Evolutionary conservation across 2,888 invertebrate species (phyloP).

Genomic region (Leucania comma): DNA sequence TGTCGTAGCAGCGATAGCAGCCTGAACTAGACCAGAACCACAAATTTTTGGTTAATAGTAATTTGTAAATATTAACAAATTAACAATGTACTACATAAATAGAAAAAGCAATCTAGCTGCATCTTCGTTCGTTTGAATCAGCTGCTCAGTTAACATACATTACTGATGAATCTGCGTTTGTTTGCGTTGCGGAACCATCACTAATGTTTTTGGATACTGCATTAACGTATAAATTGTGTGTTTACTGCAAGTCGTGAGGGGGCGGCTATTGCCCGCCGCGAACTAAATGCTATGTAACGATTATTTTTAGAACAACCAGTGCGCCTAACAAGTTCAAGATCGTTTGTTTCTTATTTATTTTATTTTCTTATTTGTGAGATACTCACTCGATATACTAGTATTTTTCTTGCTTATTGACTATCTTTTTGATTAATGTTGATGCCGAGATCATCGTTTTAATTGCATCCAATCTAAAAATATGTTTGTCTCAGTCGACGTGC

Average conservation of each 20-base stretch:
- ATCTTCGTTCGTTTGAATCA: conserved; percentile 45
- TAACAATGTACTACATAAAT: conserved; percentile 18
- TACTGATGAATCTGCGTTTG: conserved; percentile 45
- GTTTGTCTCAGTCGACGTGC: conserved; percentile 29
- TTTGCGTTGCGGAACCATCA: conserved; percentile 62
- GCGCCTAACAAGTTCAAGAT: conserved; percentile 82
- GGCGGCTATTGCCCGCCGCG: conserved; percentile 61
- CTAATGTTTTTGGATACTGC: conserved; percentile 57
- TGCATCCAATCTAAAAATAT: conserved; percentile 29
- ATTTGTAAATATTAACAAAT: conserved; percentile 37
- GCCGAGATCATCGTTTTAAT: conserved; percentile 27
- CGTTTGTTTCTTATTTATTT: conserved; percentile 73
- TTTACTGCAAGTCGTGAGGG: conserved; percentile 59
- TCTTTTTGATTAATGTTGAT: conserved; percentile 15
- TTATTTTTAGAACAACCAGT: conserved; percentile 80
- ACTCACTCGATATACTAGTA: conserved; percentile 21
- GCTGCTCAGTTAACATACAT: conserved; percentile 63
- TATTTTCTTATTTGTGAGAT: conserved; percentile 41
- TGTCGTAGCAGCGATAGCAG: conserved; percentile 19
- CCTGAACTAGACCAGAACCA: conserved; percentile 1
- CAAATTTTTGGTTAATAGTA: conserved; percentile 18
- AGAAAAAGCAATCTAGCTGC: conserved; percentile 36
- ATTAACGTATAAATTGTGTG: conserved; percentile 60
- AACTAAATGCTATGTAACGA: conserved; percentile 65
- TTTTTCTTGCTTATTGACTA: conserved; percentile 17